A percentile compares a stretch with the other conserved stretches of the same genome.
phyloP scores from a whole-genome alignment of 2,797 vertebrate genomes.

The Anniella stebbinsi region DNA sequence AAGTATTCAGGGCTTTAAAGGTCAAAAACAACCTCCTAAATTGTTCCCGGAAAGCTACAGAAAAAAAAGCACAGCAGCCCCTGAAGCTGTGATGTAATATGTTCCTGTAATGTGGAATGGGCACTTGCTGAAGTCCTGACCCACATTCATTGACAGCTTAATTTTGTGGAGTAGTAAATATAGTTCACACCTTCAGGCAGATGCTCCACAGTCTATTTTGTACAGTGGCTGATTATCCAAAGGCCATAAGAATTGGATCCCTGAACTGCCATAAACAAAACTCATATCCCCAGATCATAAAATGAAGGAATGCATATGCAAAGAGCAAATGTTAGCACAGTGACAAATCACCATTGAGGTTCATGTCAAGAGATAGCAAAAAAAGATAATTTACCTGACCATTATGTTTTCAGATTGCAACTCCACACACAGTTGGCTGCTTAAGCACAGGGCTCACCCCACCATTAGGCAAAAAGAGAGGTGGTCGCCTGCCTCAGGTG shows the following conservation, averaged over 20 bases:
- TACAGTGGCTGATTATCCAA: not conserved
- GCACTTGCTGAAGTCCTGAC: not conserved
- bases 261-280: slow-evolving; percentile 3
- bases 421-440: too few species aligned
- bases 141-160: not conserved
- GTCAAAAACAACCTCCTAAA: not conserved
- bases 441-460: too few species aligned
- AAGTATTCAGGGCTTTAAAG: not conserved
- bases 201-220: slow-evolving; percentile 4
- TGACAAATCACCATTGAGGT: not conserved
- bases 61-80: not conserved
- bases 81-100: slow-evolving; percentile 11
- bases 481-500: too few species aligned
- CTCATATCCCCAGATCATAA: not conserved
- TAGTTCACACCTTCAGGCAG: not conserved
- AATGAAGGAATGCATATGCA: not conserved
- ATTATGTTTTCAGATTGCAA: not conserved
- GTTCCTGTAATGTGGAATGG: not conserved
- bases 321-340: not conserved
- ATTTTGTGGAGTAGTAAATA: not conserved
- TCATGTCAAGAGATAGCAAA: not conserved
- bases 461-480: too few species aligned
- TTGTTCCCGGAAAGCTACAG: not conserved
- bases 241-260: not conserved
- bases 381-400: not conserved